Evolutionary conservation across 2,113 vertebrate genomes (phyloP).

Genomic region (Hiodon tergisus): DNA sequence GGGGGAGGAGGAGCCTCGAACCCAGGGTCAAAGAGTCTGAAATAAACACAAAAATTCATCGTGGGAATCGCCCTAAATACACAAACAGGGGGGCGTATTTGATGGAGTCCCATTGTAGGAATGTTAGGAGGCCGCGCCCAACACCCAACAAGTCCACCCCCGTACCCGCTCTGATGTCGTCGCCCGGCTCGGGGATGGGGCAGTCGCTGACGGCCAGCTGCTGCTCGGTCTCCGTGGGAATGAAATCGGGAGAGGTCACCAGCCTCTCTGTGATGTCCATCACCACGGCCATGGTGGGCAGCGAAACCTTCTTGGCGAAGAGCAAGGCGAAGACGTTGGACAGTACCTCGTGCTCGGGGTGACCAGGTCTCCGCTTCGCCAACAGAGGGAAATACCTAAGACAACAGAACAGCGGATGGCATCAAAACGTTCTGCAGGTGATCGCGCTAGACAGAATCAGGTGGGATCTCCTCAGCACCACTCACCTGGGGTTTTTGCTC

Average conservation of each 20-base stretch:
- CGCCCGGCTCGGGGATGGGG: slow-evolving; percentile 49
- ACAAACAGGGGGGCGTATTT: neutral
- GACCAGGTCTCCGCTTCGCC: slow-evolving; percentile 75
- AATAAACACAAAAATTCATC: neutral
- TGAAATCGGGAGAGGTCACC: slow-evolving; percentile 74
- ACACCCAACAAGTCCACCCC: neutral
- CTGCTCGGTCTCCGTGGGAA: slow-evolving; percentile 57
- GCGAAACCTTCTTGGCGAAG: slow-evolving; percentile 75
- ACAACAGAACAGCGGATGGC: slow-evolving; percentile 15
- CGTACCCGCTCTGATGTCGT: slow-evolving; percentile 59
- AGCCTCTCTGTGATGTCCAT: slow-evolving; percentile 83
- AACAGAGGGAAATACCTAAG: slow-evolving; percentile 83
- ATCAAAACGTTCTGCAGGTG: neutral
- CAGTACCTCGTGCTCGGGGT: slow-evolving; percentile 75
- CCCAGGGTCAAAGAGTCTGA: slow-evolving; percentile 72
- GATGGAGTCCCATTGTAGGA: neutral
- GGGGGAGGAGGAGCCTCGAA: slow-evolving; percentile 75
- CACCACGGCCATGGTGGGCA: slow-evolving; percentile 66
- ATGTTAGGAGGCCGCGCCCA: neutral
- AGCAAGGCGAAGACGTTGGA: slow-evolving; percentile 82
- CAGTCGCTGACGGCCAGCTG: slow-evolving; percentile 64
- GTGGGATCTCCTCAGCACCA: too few relatives aligned
- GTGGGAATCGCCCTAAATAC: neutral
- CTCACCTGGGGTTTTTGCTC: slow-evolving; percentile 84
- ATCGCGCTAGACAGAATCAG: too few relatives aligned